Conservation (phyloP, 64 coral and sea anemone species). For the Catalaphyllia jardinei region DNA sequence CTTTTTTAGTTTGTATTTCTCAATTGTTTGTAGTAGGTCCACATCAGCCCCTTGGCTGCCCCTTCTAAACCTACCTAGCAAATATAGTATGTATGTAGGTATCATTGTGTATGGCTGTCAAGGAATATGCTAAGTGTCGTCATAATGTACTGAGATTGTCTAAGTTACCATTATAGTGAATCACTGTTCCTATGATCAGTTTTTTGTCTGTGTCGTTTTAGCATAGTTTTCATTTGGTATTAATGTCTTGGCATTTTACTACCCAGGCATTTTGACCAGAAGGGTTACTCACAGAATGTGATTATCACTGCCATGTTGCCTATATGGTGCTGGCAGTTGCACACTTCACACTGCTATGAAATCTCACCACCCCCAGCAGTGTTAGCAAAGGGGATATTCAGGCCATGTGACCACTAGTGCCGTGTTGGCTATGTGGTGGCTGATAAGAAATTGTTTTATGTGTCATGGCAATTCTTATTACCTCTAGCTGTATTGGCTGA, state of each 20-base stretch:
- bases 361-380: slow-evolving; percentile 22
- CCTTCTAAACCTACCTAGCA: too few species aligned
- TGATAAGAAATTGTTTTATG: not conserved
- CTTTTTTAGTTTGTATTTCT: too few species aligned
- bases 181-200: too few species aligned
- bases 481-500: not conserved
- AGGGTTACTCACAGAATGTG: slow-evolving; percentile 2
- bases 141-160: not conserved
- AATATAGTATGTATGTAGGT: not conserved
- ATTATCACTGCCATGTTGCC: slow-evolving; percentile 7
- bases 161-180: too few species aligned
- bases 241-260: slow-evolving; percentile 18
- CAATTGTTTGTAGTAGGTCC: too few species aligned
- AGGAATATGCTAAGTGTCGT: slow-evolving; percentile 12
- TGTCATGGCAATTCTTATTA: not conserved
- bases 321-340: slow-evolving; percentile 1
- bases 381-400: slow-evolving; percentile 25
- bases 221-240: too few species aligned
- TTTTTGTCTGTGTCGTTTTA: too few species aligned
- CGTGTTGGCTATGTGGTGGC: not conserved
- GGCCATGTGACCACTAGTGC: not conserved
- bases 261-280: not conserved
- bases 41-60: too few species aligned
- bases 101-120: slow-evolving; percentile 13
- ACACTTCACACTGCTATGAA: not conserved